Base-by-base conservation (phyloP, 2,888 invertebrate species). In the Apotomis capreana region DNA sequence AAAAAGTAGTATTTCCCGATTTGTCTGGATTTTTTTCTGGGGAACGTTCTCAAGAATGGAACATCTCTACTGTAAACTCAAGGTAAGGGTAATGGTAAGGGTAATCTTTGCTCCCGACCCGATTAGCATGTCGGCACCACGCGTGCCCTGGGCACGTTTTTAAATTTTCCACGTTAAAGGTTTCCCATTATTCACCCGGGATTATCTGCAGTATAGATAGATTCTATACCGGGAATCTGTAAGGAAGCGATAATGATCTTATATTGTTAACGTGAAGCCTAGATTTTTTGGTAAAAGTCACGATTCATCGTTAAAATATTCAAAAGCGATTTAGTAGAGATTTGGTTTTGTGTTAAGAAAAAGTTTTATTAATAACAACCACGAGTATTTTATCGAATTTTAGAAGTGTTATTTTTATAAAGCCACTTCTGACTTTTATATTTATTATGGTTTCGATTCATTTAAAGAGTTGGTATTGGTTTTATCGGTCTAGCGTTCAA, bases 91-190 rank as follows among this genome's bases (percentile, higher is more conserved):
- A 26, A 26, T 26, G 26, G 26, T 26, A 26, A 26, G 1, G 26
- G 26, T 26, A 2, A 1, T 26, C 26, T 26, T 26, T 26, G 26
- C 26, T 26, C 26, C 26, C 26, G 26, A 26, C 26, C 26, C 26
- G 26, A 26, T 26, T 26, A n/a, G 12, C 44, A 44, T 55, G 64
- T 57, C 65, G 44, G 8, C 65, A 4, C 65, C 65, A 65, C 55
- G 55, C 55, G 12, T 44, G 64, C 64, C 54, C 54, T 64, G 55
- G 54, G 64, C 64, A 64, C 55, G 55, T 64, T 64, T 64, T 55
- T 40, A 55, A 64, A 44, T 55, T 62, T 49, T 62, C 55, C 44
- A 55, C 64, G 44, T 55, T 64, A 54, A 64, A 55, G 44, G 15
- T 15, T 55, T 40, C 9, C 54, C 65, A 65, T 65, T 65, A 65